Conservation (phyloP, 2,888 invertebrate species). For the Acanthosepion esculentum region DNA sequence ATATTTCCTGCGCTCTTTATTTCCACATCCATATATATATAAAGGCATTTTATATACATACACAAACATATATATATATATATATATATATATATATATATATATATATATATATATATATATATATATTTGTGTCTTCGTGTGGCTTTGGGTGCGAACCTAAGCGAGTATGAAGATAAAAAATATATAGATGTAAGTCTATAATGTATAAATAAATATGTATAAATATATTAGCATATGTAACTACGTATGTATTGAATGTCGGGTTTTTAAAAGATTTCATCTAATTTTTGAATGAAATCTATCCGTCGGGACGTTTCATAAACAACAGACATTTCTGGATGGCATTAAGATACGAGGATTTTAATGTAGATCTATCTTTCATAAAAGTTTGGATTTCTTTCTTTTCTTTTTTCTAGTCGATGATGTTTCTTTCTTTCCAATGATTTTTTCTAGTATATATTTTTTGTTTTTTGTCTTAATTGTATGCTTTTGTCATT, state of each 20-base stretch:
- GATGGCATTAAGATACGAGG: background rate
- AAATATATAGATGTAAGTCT: background rate
- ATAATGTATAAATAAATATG: background rate
- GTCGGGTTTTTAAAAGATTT: background rate
- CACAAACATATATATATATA: background rate
- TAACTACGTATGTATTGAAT: background rate
- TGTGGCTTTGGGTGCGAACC: too few relatives aligned
- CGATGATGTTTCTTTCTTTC: too few relatives aligned
- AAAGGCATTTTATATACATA: background rate
- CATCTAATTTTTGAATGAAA: background rate
- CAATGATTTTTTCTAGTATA: too few relatives aligned
- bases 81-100: background rate
- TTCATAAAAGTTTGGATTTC: background rate
- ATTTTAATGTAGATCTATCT: background rate
- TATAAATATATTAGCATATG: background rate
- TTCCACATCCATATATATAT: background rate
- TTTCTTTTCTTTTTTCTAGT: too few relatives aligned
- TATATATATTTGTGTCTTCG: too few relatives aligned
- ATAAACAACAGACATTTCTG: constrained; percentile 33
- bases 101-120: background rate
- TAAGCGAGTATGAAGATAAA: too few relatives aligned
- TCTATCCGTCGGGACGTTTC: constrained; percentile 18
- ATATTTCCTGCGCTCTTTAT: background rate
- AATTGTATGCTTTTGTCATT: background rate
- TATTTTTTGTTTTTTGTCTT: background rate